Evolutionary conservation across 2,888 invertebrate genomes (phyloP).

Genomic region (Drosophila longiperda): DNA sequence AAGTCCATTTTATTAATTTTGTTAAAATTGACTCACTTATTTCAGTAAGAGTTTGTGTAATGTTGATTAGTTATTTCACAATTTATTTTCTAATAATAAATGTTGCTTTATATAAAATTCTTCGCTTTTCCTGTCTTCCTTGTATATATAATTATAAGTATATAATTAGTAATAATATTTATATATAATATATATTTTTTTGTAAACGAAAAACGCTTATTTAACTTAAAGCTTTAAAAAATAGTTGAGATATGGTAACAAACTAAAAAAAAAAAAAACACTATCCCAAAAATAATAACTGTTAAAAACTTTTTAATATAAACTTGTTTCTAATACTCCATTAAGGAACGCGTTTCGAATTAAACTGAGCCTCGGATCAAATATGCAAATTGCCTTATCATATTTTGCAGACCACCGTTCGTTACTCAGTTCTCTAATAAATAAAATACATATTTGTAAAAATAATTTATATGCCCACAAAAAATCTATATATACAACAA

Average conservation of each 20-base stretch:
- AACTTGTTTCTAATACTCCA: too few relatives aligned
- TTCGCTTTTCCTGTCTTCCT: too few relatives aligned
- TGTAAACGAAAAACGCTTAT: neutral
- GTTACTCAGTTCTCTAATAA: neutral
- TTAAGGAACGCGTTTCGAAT: conserved; percentile 10
- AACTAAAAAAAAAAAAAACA: neutral
- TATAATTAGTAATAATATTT: neutral
- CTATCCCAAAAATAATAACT: neutral
- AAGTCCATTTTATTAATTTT: too few relatives aligned
- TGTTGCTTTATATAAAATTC: neutral
- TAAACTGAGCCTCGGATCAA: conserved; percentile 11
- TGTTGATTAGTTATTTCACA: neutral
- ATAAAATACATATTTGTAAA: neutral
- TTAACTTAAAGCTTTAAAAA: neutral
- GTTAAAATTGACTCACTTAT: too few relatives aligned
- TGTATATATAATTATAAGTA: too few relatives aligned
- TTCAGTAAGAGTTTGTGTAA: neutral
- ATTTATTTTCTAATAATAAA: neutral
- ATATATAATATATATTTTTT: neutral
- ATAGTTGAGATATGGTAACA: neutral
- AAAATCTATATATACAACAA: neutral
- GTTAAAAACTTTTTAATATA: neutral
- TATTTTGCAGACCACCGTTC: conserved; percentile 25
- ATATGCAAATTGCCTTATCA: neutral
- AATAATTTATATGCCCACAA: neutral